These are phyloP conservation scores for Luidia sarsii DNA, from an alignment of 53 echinoderm and acorn worm genomes.

Conservation along the genomic window DNA sequence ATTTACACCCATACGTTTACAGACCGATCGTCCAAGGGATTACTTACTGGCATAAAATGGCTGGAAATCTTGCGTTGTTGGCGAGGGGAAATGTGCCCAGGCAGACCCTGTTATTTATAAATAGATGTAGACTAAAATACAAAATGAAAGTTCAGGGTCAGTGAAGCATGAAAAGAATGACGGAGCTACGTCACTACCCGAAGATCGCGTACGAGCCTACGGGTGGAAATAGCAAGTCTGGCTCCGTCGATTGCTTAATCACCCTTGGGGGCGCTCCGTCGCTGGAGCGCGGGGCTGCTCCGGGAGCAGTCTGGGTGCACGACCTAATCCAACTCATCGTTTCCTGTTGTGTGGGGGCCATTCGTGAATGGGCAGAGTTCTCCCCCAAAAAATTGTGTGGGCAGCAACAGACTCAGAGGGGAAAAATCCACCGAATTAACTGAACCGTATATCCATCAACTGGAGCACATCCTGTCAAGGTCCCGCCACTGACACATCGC, in stretches of 20 bases:
- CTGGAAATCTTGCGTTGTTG: neutral
- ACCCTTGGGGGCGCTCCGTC: too few relatives aligned
- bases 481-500: too few relatives aligned
- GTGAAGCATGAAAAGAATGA: neutral
- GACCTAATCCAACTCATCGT: slow-evolving; percentile 15
- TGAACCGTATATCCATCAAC: too few relatives aligned
- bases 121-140: too few relatives aligned
- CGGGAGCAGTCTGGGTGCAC: slow-evolving; percentile 4
- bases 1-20: neutral
- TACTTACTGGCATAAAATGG: neutral
- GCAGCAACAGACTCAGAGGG: too few relatives aligned
- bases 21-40: neutral
- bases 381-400: too few relatives aligned
- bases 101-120: neutral
- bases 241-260: neutral
- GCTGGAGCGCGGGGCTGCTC: neutral
- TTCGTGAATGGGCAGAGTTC: slow-evolving; percentile 41
- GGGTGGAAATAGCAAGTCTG: neutral
- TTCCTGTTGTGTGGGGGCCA: slow-evolving; percentile 32
- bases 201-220: neutral
- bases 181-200: neutral
- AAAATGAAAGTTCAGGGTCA: slow-evolving; percentile 19
- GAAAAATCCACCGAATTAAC: too few relatives aligned
- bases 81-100: neutral
- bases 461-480: too few relatives aligned